Conservation (phyloP, 2,797 vertebrate genomes). For the Pachyuromys duprasi region DNA sequence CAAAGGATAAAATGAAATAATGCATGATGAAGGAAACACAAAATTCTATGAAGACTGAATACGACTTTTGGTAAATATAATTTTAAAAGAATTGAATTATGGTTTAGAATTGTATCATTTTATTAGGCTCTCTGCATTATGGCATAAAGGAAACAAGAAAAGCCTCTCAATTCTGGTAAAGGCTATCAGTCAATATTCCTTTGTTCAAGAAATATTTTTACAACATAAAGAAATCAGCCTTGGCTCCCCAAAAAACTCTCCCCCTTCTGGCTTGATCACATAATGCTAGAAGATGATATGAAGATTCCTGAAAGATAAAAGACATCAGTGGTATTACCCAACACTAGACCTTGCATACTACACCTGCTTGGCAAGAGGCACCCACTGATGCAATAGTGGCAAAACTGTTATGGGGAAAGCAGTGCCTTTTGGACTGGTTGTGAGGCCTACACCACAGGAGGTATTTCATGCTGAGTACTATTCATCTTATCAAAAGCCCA, state of each 20-base stretch:
- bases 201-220: constrained; percentile 18
- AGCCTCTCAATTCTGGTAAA: not conserved
- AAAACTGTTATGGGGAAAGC: not conserved
- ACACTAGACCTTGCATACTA: too few species aligned
- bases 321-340: not conserved
- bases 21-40: not conserved
- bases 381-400: not conserved
- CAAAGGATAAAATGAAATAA: not conserved
- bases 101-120: not conserved
- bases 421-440: not conserved
- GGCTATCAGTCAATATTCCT: not conserved
- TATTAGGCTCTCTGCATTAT: not conserved
- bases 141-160: not conserved
- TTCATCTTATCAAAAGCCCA: not conserved
- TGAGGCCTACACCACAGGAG: too few species aligned
- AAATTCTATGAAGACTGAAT: not conserved
- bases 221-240: not conserved
- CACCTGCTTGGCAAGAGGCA: not conserved
- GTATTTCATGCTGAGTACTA: too few species aligned
- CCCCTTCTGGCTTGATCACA: not conserved
- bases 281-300: not conserved
- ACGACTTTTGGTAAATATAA: not conserved
- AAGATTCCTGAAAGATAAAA: not conserved
- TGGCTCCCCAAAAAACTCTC: not conserved
- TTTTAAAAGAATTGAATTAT: not conserved